phyloP scores from a whole-genome alignment of 2,797 vertebrate genomes.

The Centropyge bicolor region DNA sequence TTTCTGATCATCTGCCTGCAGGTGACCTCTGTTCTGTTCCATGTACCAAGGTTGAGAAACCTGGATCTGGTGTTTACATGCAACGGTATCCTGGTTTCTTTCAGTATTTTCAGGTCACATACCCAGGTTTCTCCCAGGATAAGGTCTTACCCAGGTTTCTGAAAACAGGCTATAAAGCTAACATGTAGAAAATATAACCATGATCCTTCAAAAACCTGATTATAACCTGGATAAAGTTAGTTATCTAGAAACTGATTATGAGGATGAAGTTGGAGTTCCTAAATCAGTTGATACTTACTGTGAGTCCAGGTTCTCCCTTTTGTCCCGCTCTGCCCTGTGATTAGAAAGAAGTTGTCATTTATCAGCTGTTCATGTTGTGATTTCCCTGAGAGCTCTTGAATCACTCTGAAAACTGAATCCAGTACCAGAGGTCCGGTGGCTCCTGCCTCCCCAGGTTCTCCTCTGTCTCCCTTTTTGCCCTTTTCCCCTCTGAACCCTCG shows the following conservation, averaged over 20 bases:
- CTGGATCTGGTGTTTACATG: background rate
- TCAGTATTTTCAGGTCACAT: too few species aligned
- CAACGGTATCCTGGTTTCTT: too few species aligned
- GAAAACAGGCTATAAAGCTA: too few species aligned
- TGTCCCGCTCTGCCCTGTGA: conserved; percentile 86
- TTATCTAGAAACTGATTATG: background rate
- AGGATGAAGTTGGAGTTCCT: fast-evolving
- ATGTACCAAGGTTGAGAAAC: background rate
- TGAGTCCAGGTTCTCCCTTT: conserved; percentile 89
- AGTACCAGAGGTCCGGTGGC: conserved; percentile 79
- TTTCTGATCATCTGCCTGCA: background rate
- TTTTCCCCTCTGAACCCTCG: conserved; percentile 86
- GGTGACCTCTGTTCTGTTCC: too few species aligned
- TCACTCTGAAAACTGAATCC: background rate
- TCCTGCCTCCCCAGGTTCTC: conserved; percentile 85
- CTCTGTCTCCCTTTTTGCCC: conserved; percentile 88
- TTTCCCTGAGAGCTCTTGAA: background rate
- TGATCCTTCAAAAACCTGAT: too few species aligned
- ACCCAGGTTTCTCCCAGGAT: too few species aligned
- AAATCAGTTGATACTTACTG: conserved; percentile 81
- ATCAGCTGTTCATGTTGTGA: background rate
- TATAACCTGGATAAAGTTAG: background rate
- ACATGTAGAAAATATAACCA: too few species aligned
- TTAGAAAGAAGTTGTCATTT: conserved; percentile 20
- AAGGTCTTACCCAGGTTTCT: background rate